A percentile compares a stretch with the other conserved stretches of the same genome.
These are phyloP conservation scores for Cerastoderma edule DNA, from an alignment of 2,888 invertebrate species.

Conservation along the genomic window DNA sequence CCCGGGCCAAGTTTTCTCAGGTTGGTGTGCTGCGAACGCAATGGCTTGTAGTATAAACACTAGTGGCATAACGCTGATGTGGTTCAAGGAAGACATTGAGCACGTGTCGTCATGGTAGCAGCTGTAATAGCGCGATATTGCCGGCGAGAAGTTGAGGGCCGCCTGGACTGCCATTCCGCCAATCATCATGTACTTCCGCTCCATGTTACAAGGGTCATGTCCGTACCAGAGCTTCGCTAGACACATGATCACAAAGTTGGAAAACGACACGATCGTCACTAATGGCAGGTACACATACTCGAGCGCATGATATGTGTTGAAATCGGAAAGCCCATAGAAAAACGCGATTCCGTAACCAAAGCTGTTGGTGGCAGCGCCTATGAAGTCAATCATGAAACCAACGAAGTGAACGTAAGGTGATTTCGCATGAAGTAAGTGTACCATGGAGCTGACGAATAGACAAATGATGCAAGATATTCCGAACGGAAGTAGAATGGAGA, in stretches of 20 bases:
- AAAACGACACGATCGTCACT: constrained; percentile 48
- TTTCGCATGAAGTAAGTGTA: constrained; percentile 63
- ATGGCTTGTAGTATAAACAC: constrained; percentile 59
- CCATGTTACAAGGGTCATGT: constrained; percentile 61
- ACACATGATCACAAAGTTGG: constrained; percentile 58
- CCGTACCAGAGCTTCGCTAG: constrained; percentile 61
- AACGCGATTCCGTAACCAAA: constrained; percentile 60
- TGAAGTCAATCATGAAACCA: constrained; percentile 66
- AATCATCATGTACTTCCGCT: constrained; percentile 63
- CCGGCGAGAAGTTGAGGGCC: constrained; percentile 50
- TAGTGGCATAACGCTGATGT: constrained; percentile 40
- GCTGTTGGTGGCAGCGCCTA: constrained; percentile 59
- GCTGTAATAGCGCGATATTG: constrained; percentile 54
- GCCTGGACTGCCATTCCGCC: constrained; percentile 52
- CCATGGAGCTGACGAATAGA: constrained; percentile 55
- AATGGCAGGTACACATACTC: constrained; percentile 45
- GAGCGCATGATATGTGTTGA: constrained; percentile 38
- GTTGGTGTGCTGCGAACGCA: constrained; percentile 69
- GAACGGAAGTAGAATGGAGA: constrained; percentile 65
- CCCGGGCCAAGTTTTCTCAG: constrained; percentile 73
- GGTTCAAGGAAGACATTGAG: constrained; percentile 57
- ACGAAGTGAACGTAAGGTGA: constrained; percentile 61
- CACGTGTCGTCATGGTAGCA: constrained; percentile 53
- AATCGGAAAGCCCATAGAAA: constrained; percentile 58
- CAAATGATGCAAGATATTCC: constrained; percentile 57